Base-by-base conservation (phyloP, 2,888 invertebrate species). In the Macrosoma leucophasiata region DNA sequence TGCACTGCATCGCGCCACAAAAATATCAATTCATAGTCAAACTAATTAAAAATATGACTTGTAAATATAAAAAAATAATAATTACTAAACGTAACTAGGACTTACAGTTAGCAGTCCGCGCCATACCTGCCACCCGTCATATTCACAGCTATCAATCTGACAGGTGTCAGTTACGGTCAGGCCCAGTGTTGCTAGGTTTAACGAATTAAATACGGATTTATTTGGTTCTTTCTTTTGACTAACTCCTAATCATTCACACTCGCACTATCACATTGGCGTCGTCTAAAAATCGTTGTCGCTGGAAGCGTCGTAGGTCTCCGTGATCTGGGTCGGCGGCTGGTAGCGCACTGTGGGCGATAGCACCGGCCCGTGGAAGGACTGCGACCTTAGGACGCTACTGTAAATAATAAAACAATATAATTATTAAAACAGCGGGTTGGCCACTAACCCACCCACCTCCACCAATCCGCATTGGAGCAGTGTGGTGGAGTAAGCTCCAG, bases 311-410 rank as follows among this genome's bases (percentile, higher is more conserved):
- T 74, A 77, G 39, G 48, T 61, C 58, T 82, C 84, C 35, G 58
- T 62, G 33, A 78, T 73, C 36, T 66, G 63, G 34, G 51, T 47
- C 28, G 72, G 62, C 38, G 67, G 59, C 42, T 66, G 60, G 49
- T 70, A 67, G 32, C 75, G 70, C 9, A 66, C 50, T 11, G 62
- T 70, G 13, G 72, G 57, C 9, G 77, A 74, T 46, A 78, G 57
- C 51, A 85, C 73, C 18, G 85, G 86, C 26, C 88, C 88, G 66
- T 88, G 87, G 69, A 88, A 88, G 43, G 88, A 88, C 65, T 88
- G 88, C 50, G 88, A 88, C 52, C 88, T 81, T 40, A 86, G 76
- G 46, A 88, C 88, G 55, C 82, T 85, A 60, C 85, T 86, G 82
- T 35, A 66, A 65, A n/a, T n/a, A n/a, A n/a, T n/a, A n/a, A n/a